phyloP scores from a whole-genome alignment of 2,888 invertebrate species.

The Erebia ligea region DNA sequence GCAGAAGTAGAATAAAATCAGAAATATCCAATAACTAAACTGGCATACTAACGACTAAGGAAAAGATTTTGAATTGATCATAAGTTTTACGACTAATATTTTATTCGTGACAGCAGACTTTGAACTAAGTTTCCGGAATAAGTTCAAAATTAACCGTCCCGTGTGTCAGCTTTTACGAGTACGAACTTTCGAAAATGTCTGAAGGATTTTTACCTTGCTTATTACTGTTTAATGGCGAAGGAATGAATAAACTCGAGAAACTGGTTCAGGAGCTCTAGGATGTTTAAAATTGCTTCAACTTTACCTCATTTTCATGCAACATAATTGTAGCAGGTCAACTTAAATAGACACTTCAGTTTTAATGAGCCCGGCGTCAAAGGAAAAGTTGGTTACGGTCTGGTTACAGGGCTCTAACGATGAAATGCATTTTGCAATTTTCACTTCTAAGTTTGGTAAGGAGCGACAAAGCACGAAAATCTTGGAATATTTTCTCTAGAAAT shows the following conservation, averaged over 20 bases:
- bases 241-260: slow-evolving; percentile 15
- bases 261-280: slow-evolving; percentile 11
- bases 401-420: slow-evolving; percentile 22
- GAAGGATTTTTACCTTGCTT: background rate
- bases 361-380: slow-evolving; percentile 40
- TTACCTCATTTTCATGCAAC: slow-evolving; percentile 30
- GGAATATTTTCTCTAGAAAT: too few species aligned
- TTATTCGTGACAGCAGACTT: slow-evolving; percentile 5
- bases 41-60: background rate
- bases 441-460: background rate
- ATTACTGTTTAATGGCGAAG: background rate
- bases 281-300: slow-evolving; percentile 34
- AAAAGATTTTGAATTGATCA: background rate
- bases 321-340: slow-evolving; percentile 34
- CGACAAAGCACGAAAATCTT: too few species aligned
- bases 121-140: background rate
- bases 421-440: slow-evolving; percentile 10
- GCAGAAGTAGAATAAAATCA: background rate
- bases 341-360: slow-evolving; percentile 30
- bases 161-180: background rate
- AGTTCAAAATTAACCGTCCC: background rate
- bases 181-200: background rate
- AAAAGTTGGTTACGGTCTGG: slow-evolving; percentile 21
- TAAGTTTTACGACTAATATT: background rate
- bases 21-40: background rate